Evolutionary conservation across 2,113 vertebrate species (phyloP).

Genomic region (Cariama cristata): DNA sequence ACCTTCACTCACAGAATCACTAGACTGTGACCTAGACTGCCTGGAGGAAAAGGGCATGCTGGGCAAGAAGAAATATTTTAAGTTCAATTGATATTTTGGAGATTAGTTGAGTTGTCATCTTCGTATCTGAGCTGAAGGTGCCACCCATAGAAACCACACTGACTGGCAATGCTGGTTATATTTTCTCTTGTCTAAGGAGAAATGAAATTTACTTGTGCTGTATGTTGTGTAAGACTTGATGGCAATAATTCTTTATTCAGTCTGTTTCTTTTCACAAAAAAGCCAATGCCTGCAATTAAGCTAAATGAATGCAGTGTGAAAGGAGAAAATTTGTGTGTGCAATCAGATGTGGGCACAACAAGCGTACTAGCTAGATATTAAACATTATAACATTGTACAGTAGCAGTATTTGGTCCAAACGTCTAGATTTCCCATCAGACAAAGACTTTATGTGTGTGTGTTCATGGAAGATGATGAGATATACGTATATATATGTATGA

Average conservation of each 20-base stretch:
- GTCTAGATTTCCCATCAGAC: not conserved
- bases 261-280: not conserved
- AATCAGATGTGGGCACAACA: slow-evolving; percentile 10
- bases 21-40: not conserved
- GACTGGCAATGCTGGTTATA: not conserved
- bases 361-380: not conserved
- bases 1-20: not conserved
- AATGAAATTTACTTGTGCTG: not conserved
- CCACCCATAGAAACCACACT: not conserved
- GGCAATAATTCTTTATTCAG: not conserved
- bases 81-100: not conserved
- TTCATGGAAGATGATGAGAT: not conserved
- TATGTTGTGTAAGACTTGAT: not conserved
- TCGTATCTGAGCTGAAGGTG: not conserved
- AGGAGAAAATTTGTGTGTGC: slow-evolving; percentile 4
- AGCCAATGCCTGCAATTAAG: not conserved
- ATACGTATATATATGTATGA: not conserved
- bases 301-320: not conserved
- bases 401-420: not conserved
- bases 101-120: not conserved
- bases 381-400: not conserved
- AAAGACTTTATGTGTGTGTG: not conserved
- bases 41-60: not conserved
- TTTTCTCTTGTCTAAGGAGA: not conserved
- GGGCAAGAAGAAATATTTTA: not conserved